phyloP scores from a whole-genome alignment of 2,113 vertebrate species.

The Gorsachius goisagi region DNA sequence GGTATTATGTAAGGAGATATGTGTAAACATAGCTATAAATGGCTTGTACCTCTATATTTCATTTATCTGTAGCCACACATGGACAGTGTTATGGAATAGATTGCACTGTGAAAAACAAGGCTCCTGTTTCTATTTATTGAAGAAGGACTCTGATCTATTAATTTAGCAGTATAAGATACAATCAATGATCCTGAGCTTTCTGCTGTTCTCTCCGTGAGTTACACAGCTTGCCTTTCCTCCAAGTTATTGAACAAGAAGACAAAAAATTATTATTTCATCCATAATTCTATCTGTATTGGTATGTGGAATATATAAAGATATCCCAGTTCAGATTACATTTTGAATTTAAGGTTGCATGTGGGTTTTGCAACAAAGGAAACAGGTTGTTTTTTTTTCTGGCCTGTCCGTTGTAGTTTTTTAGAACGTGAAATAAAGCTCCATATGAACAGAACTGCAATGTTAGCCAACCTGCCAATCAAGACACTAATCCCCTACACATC shows the following conservation, averaged over 20 bases:
- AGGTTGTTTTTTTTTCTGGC: constrained; percentile 27
- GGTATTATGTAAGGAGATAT: neutral
- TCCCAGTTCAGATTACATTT: constrained; percentile 26
- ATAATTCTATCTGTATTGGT: neutral
- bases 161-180: neutral
- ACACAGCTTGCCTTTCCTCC: neutral
- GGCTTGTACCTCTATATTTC: neutral
- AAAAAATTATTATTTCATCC: constrained; percentile 4
- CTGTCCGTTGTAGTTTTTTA: constrained; percentile 47
- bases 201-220: neutral
- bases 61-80: neutral
- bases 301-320: constrained; percentile 3
- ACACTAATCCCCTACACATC: constrained; percentile 80
- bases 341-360: constrained; percentile 44
- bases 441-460: constrained; percentile 75
- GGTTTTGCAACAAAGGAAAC: constrained; percentile 42
- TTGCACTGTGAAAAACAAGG: neutral
- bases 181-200: neutral
- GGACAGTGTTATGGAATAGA: neutral
- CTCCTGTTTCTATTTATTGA: neutral
- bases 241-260: neutral
- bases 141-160: neutral
- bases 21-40: neutral
- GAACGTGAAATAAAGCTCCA: constrained; percentile 69
- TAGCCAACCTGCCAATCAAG: constrained; percentile 84